Percentiles rank a stretch among this genome's conserved stretches.
Evolutionary conservation across 2,797 vertebrate species (phyloP).

Genomic region (Salarias fasciatus): DNA sequence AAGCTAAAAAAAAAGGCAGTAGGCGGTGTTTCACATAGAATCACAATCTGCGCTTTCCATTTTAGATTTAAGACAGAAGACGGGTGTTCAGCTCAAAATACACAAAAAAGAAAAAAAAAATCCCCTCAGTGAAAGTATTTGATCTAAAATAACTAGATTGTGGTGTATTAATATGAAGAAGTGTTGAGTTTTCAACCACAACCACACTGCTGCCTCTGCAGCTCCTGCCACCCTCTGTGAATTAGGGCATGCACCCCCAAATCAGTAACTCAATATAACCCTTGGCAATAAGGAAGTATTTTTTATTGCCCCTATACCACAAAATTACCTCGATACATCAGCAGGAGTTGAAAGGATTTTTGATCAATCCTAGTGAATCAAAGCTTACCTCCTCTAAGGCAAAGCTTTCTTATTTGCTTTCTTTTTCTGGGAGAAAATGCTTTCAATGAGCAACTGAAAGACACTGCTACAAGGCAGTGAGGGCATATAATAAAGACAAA

Average conservation of each 20-base stretch:
- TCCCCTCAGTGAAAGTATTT: not conserved
- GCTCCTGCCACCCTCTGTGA: conserved; percentile 18
- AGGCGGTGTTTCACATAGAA: too few species aligned
- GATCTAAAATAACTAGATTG: conserved; percentile 5
- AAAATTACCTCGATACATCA: conserved; percentile 47
- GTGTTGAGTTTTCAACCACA: conserved; percentile 5
- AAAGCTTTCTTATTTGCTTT: conserved; percentile 19
- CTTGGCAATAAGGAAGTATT: conserved; percentile 23
- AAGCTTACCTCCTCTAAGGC: conserved; percentile 12
- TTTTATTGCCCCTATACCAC: conserved; percentile 35
- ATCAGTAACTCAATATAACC: conserved; percentile 38
- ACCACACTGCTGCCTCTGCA: not conserved
- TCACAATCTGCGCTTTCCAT: too few species aligned
- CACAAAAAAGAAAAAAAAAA: not conserved
- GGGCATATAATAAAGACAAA: not conserved
- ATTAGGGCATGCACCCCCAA: conserved; percentile 13
- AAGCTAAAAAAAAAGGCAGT: too few species aligned
- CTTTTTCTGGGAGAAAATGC: conserved; percentile 11
- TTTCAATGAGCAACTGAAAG: not conserved
- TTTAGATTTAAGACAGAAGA: too few species aligned
- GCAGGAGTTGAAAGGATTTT: conserved; percentile 33
- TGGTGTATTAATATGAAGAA: not conserved
- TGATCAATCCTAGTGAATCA: conserved; percentile 48
- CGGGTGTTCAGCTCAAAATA: too few species aligned
- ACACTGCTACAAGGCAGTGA: not conserved